Conservation (phyloP, 2,797 vertebrate species). For the Staurois parvus region DNA sequence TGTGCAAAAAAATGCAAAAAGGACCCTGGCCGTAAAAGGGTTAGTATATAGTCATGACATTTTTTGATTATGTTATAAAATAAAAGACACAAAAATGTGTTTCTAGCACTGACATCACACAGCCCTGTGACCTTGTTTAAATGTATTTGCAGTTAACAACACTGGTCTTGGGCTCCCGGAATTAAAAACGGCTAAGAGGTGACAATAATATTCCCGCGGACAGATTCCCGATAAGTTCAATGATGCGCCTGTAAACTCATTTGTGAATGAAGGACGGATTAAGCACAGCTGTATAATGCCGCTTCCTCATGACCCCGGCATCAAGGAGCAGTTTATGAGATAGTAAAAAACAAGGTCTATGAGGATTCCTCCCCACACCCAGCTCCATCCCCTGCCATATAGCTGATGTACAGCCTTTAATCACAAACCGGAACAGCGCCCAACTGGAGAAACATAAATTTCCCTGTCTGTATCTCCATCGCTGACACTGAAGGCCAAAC, state of each 20-base stretch:
- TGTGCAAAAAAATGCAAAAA: too few relatives aligned
- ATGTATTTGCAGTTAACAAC: background rate
- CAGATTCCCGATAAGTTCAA: slow-evolving; percentile 24
- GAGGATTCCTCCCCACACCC: slow-evolving; percentile 61
- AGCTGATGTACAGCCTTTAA: slow-evolving; percentile 69
- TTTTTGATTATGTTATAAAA: background rate
- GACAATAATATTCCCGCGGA: background rate
- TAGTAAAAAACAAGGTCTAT: slow-evolving; percentile 68
- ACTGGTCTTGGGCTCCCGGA: background rate
- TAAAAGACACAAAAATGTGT: background rate
- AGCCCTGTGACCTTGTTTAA: background rate
- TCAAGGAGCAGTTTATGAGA: slow-evolving; percentile 65
- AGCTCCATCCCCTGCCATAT: background rate
- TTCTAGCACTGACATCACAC: background rate
- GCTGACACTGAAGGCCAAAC: slow-evolving; percentile 39
- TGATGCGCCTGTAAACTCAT: slow-evolving; percentile 16
- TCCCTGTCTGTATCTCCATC: slow-evolving; percentile 56
- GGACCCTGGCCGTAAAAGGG: too few relatives aligned
- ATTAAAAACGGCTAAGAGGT: background rate
- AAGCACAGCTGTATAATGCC: background rate
- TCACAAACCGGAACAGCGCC: slow-evolving; percentile 68
- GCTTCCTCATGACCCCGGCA: slow-evolving; percentile 44
- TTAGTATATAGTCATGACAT: background rate
- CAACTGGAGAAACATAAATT: slow-evolving; percentile 65
- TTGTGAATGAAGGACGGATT: slow-evolving; percentile 15